Base-by-base conservation (phyloP, 2,797 vertebrate genomes). In the Cichlasoma orientale region DNA sequence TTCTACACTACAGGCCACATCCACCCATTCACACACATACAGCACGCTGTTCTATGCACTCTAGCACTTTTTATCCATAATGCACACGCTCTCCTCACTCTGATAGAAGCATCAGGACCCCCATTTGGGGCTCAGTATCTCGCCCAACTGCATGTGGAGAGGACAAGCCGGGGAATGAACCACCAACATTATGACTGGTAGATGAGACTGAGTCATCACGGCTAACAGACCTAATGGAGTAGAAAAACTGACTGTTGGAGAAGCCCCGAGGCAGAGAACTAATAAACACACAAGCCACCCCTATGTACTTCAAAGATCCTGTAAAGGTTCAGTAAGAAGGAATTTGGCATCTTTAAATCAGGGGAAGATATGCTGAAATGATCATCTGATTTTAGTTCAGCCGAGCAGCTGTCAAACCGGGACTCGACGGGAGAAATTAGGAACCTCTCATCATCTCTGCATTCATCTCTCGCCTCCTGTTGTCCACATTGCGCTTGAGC, bases 341-440 rank as follows among this genome's bases (percentile, higher is more conserved):
- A 36, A 3, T 3, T 36, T 36, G 10, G 33, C 33, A 36, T 3
- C 33, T 3, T 36, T 36, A 36, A 36, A 6, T 63, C 8, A 63
- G 41, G 41, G 4, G 41, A 14, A 47, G 4, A 23, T 9, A 29
- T 16, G 27, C 25, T 19, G 41, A 66, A 3, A 54, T 56, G 21
- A 68, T 21, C 52, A n/a, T 52, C 57, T 59, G 72, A 83, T 31
- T 85, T 83, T 55, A 38, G 12, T 71, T 55, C 4, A 79, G 56
- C 27, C 27, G 55, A 59, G 63, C 57, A 72, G 41, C 82, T 76
- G 73, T 85, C 79, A 78, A 70, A 82, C 36, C 0, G 3, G 27
- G 56, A 47, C 55, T 33, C 2, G 11, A 29, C 16, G n/a, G 53
- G 56, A 16, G 21, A 18, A 57, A 41, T 5, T 10, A 52, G 14